Percentiles rank a stretch among this genome's conserved stretches.
Evolutionary conservation across 2,888 invertebrate genomes (phyloP).

Genomic region (Meloe dianella): DNA sequence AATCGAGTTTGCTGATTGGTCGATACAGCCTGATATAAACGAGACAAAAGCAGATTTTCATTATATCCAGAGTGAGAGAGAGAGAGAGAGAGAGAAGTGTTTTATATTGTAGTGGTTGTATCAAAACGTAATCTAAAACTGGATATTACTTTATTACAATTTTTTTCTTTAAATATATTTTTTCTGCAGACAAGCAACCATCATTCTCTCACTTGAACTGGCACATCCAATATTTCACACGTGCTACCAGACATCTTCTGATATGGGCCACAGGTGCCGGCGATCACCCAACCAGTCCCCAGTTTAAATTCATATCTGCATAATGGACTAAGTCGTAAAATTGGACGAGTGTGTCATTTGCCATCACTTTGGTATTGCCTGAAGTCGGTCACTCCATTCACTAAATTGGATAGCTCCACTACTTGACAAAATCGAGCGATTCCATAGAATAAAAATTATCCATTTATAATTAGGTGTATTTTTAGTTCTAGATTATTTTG

Average conservation of each 20-base stretch:
- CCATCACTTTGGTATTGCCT: constrained; percentile 33
- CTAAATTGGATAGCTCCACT: constrained; percentile 39
- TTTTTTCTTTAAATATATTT: constrained; percentile 15
- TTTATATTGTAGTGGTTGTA: constrained; percentile 35
- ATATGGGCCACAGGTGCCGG: constrained; percentile 49
- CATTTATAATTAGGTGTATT: too few species aligned
- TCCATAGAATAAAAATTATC: too few species aligned
- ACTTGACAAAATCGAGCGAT: too few species aligned
- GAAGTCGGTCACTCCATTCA: constrained; percentile 35
- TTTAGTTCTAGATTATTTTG: too few species aligned
- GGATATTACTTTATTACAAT: constrained; percentile 13
- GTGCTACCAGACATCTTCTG: constrained; percentile 46
- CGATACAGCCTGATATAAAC: constrained; percentile 47
- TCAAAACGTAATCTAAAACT: constrained; percentile 31
- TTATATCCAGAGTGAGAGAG: constrained; percentile 34
- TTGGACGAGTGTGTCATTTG: constrained; percentile 42
- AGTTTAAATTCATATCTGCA: constrained; percentile 54
- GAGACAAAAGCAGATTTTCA: constrained; percentile 51
- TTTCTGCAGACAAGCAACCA: constrained; percentile 22
- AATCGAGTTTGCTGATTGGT: constrained; percentile 52
- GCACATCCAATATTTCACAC: constrained; percentile 42
- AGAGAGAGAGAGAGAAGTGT: constrained; percentile 41
- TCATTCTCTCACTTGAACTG: background rate
- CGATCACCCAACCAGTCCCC: constrained; percentile 44
- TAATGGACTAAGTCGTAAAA: constrained; percentile 44